Base-by-base conservation (phyloP, 2,113 vertebrate species). In the Protobothrops mucrosquamatus region DNA sequence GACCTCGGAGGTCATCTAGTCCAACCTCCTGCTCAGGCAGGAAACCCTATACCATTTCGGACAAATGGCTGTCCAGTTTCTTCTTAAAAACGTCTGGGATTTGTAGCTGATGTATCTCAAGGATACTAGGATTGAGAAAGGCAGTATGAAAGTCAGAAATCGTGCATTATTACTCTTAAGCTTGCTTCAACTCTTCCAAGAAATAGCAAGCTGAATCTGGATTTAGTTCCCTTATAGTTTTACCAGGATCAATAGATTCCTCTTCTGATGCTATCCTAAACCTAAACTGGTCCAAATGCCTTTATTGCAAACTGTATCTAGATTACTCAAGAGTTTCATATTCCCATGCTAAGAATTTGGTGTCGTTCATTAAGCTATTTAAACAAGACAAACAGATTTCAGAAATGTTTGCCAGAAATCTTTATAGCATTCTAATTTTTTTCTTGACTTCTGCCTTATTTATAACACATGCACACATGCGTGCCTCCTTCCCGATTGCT, bases 271-370 rank as follows among this genome's bases (percentile, higher is more conserved):
- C 43, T 61, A 55, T 88, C 29, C 15, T 48, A 87, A 90, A 23
- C 8, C 56, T 6, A 64, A 52, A 69, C 56, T 34, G 20, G 29
- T 89, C 64, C 48, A 46, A 91, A 43, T 22, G 55, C 24, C 87
- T 85, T 54, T 43, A 24, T 18, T 0, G 51, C 51, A 0, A 0
- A 91, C 34, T 7, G 0, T 81, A 54, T 12, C 0, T n/a, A 4
- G 0, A 90, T 55, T 2, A 88, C 0, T 0, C 18, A 20, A 0
- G 1, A 43, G 29, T n/a, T 52, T 86, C 59, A 87, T 26, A 51
- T 52, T 46, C 90, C 0, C 0, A 0, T 26, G 0, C 86, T 20
- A 46, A 24, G 54, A 29, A 34, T 51, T 0, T 0, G 88, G 8
- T 0, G 0, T 26, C 26, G 1, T 48, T 39, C 29, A 0, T 34